Evolutionary conservation across 2,888 invertebrate species (phyloP).

Genomic region (Drosophila anomalata): DNA sequence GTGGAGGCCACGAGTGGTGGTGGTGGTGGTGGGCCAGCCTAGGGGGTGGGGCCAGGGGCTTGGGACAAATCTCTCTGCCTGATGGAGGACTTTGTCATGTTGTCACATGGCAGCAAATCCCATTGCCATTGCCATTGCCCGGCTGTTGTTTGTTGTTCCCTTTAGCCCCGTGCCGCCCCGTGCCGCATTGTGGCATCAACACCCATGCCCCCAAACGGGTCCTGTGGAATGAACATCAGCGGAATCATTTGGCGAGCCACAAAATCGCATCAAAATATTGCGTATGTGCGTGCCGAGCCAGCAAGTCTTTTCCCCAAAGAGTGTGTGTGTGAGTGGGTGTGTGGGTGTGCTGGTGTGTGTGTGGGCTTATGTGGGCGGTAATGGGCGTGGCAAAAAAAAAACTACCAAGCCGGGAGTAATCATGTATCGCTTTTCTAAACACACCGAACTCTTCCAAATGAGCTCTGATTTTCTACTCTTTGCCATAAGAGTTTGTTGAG

Average conservation of each 20-base stretch:
- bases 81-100: slow-evolving; percentile 46
- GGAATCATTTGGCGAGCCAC: slow-evolving; percentile 73
- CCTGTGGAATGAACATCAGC: slow-evolving; percentile 56
- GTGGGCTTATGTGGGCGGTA: slow-evolving; percentile 14
- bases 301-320: slow-evolving; percentile 29
- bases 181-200: not conserved
- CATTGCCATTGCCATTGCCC: slow-evolving; percentile 21
- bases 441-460: slow-evolving; percentile 32
- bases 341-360: not conserved
- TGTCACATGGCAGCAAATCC: slow-evolving; percentile 50
- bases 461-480: slow-evolving; percentile 20
- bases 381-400: slow-evolving; percentile 20
- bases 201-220: not conserved
- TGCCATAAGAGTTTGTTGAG: not conserved
- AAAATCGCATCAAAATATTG: slow-evolving; percentile 76
- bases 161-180: not conserved
- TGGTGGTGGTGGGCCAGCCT: too few relatives aligned
- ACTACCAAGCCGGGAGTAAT: slow-evolving; percentile 38
- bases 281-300: slow-evolving; percentile 63
- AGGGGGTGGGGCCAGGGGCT: not conserved
- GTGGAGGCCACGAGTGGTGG: not conserved
- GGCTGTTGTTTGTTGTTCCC: not conserved
- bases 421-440: slow-evolving; percentile 37
- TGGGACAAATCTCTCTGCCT: slow-evolving; percentile 7
- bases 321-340: slow-evolving; percentile 1